Percentiles rank a stretch among this genome's conserved stretches.
Evolutionary conservation across 2,113 vertebrate genomes (phyloP).

Genomic region (Pantherophis guttatus): DNA sequence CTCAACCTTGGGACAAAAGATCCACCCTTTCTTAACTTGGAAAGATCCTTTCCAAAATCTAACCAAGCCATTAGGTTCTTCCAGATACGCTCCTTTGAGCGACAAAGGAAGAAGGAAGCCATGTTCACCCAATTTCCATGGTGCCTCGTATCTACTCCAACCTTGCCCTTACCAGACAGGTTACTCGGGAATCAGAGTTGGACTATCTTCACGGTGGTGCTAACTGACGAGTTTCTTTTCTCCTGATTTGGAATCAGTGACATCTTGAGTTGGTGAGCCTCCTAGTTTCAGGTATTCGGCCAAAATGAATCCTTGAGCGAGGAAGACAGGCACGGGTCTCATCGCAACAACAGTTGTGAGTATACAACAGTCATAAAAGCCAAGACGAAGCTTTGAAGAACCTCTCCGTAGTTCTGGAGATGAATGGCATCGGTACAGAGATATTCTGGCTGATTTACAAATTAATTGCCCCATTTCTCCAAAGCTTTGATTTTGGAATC

Average conservation of each 20-base stretch:
- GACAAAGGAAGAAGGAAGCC: slow-evolving; percentile 14
- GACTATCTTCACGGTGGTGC: neutral
- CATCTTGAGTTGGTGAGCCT: too few relatives aligned
- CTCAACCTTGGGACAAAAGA: neutral
- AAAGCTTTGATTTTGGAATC: neutral
- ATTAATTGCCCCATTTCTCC: neutral
- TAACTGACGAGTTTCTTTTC: neutral
- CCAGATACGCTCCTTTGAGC: neutral
- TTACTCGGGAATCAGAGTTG: neutral
- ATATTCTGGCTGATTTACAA: neutral
- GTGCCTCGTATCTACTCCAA: neutral
- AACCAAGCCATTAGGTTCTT: slow-evolving; percentile 21
- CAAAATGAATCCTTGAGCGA: neutral
- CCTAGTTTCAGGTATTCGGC: neutral
- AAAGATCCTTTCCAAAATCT: neutral
- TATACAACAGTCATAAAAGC: neutral
- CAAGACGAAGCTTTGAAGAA: neutral
- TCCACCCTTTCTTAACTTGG: neutral
- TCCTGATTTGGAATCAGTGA: neutral
- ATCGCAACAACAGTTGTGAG: neutral
- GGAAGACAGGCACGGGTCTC: neutral
- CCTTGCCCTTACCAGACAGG: neutral
- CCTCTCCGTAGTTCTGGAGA: neutral
- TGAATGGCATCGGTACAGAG: too few relatives aligned
- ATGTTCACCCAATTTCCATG: neutral